These are phyloP conservation scores for Tokudaia tokunoshimensis DNA, from an alignment of 2,797 vertebrate species.

Conservation along the genomic window DNA sequence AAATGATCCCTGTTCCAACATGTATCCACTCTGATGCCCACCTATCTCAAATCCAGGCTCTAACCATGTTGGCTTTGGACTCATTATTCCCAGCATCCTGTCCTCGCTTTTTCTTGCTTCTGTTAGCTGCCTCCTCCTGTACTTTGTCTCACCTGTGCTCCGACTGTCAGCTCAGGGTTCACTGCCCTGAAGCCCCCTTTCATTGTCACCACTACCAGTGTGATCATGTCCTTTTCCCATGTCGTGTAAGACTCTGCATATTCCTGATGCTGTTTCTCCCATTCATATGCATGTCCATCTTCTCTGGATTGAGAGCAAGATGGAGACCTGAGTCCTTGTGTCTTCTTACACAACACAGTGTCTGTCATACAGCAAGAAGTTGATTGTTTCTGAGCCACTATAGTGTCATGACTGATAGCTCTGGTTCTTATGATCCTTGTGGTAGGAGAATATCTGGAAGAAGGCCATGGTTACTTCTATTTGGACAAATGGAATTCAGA, in stretches of 20 bases:
- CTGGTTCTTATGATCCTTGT: not conserved
- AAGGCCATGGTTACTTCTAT: no score
- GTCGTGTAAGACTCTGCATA: not conserved
- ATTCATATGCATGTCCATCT: rapidly evolving
- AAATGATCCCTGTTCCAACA: not conserved
- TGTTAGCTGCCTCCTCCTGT: rapidly evolving
- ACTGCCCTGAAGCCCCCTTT: not conserved
- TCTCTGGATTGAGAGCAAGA: rapidly evolving
- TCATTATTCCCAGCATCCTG: not conserved
- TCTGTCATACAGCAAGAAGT: not conserved
- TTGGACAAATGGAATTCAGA: not conserved
- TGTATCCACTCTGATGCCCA: not conserved
- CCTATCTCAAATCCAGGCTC: not conserved
- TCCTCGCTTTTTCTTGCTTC: no score
- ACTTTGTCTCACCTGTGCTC: no score
- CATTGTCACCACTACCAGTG: rapidly evolving
- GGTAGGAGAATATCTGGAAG: rapidly evolving
- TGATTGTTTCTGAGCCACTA: not conserved
- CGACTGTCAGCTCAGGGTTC: no score
- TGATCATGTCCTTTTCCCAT: not conserved
- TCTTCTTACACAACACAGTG: not conserved
- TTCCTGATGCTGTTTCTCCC: not conserved
- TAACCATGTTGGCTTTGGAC: not conserved
- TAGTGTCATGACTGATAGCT: not conserved
- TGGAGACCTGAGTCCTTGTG: not conserved